Base-by-base conservation (phyloP, 2,888 invertebrate species). In the Troides helena region DNA sequence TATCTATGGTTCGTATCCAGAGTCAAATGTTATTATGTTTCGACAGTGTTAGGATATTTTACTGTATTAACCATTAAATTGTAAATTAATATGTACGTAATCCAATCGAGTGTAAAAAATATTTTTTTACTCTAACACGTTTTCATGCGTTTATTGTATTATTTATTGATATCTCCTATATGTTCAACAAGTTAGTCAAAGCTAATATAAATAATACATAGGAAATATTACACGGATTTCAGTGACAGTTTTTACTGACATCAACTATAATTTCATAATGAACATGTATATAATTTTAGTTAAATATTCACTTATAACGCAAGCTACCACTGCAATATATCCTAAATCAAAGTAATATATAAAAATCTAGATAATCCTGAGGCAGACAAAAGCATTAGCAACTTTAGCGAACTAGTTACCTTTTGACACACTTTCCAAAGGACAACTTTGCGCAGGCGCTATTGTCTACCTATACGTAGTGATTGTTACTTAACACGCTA, bases 401-500 rank as follows among this genome's bases (percentile, higher is more conserved):
- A 68, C 65, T 64, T 72, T 76, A 84, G 81, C 80, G 80, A 82
- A 84, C 84, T 80, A 83, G 85, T 86, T 84, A 74, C 78, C 71
- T 75, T 80, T 77, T 87, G 88, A 88, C 90, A 90, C 78, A 89
- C 84, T 85, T 90, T 84, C 80, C 76, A 85, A 86, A 89, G 86
- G 89, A 88, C 88, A 88, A 78, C 83, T 83, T 80, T 80, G 77
- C 81, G 76, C 78, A 80, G 79, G 75, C 79, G 77, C 87, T 80
- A 90, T 90, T 89, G 90, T 89, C 81, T 86, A 81, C 56, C 72
- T 74, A 57, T 65, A 65, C 65, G 46, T 57, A 73, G 67, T 74
- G 77, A 74, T 66, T 71, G 74, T 85, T 83, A 75, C 80, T 77
- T 77, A 84, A 84, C 72, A 43, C 25, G 58, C 69, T 71, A 71